Percentiles rank a stretch among this genome's conserved stretches.
Evolutionary conservation across 2,797 vertebrate species (phyloP).

Genomic region (Gallinago solitaria): DNA sequence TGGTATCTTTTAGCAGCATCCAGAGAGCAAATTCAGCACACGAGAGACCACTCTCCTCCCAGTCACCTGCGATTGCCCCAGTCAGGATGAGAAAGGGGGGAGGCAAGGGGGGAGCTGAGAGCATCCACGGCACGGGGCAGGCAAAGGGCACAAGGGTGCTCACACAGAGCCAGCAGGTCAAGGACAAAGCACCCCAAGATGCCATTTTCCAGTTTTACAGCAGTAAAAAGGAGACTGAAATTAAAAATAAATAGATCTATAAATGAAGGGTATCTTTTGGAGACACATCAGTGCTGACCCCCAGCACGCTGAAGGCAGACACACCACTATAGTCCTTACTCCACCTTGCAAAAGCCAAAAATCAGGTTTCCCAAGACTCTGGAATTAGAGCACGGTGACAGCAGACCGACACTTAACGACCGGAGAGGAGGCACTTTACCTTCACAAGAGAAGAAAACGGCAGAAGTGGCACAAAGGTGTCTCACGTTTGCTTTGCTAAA

Average conservation of each 20-base stretch:
- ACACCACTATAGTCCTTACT: not conserved
- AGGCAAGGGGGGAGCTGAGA: fast-evolving
- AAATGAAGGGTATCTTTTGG: not conserved
- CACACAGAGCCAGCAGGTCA: fast-evolving
- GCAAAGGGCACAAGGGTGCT: not conserved
- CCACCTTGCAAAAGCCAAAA: not conserved
- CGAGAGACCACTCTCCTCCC: not conserved
- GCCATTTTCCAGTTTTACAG: fast-evolving
- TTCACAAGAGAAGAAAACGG: too few species aligned
- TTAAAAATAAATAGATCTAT: too few species aligned
- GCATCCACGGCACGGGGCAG: fast-evolving
- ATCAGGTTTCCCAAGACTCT: not conserved
- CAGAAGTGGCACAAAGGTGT: fast-evolving
- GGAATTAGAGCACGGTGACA: fast-evolving
- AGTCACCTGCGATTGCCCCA: not conserved
- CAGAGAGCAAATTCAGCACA: not conserved
- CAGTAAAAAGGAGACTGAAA: not conserved
- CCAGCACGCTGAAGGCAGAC: not conserved
- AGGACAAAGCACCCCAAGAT: not conserved
- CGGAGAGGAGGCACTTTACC: fast-evolving
- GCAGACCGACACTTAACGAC: too few species aligned
- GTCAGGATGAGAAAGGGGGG: not conserved
- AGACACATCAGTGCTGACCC: not conserved
- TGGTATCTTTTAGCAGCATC: not conserved
- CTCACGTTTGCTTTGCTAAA: fast-evolving